phyloP scores from a whole-genome alignment of 2,797 vertebrate species.

The Malacoctenus gilli region DNA sequence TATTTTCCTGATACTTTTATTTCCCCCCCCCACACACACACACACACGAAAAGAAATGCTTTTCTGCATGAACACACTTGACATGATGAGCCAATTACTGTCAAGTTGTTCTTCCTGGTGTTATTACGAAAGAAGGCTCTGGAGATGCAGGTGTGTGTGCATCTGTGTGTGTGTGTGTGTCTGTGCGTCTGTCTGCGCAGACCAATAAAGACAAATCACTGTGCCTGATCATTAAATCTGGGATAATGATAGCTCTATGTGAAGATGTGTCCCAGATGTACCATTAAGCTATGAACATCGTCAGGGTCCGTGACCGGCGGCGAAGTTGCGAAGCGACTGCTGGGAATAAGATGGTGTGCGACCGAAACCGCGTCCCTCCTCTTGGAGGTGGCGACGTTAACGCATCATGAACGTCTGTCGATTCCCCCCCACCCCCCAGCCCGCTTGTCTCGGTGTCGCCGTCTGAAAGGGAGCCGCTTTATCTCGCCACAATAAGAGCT shows the following conservation, averaged over 20 bases:
- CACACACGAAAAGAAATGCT: constrained; percentile 23
- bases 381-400: constrained; percentile 22
- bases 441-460: constrained; percentile 6
- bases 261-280: constrained; percentile 64
- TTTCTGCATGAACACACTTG: constrained; percentile 64
- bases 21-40: too few species aligned
- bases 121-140: constrained; percentile 55
- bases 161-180: constrained; percentile 12
- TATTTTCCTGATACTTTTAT: constrained; percentile 34
- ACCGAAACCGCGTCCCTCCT: constrained; percentile 27
- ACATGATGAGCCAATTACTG: constrained; percentile 74
- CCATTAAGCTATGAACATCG: constrained; percentile 61
- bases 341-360: constrained; percentile 15
- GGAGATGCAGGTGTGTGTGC: constrained; percentile 68
- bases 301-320: constrained; percentile 50
- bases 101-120: constrained; percentile 67
- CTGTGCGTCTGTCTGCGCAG: constrained; percentile 35
- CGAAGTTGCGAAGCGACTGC: constrained; percentile 13
- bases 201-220: constrained; percentile 71
- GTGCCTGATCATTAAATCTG: constrained; percentile 67
- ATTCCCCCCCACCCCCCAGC: constrained; percentile 31
- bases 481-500: constrained; percentile 45
- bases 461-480: constrained; percentile 22
- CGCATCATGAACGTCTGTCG: constrained; percentile 7
- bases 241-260: constrained; percentile 69